A percentile compares a stretch with the other conserved stretches of the same genome.
phyloP scores from a whole-genome alignment of 2,888 invertebrate genomes.

The Andrena minutula region DNA sequence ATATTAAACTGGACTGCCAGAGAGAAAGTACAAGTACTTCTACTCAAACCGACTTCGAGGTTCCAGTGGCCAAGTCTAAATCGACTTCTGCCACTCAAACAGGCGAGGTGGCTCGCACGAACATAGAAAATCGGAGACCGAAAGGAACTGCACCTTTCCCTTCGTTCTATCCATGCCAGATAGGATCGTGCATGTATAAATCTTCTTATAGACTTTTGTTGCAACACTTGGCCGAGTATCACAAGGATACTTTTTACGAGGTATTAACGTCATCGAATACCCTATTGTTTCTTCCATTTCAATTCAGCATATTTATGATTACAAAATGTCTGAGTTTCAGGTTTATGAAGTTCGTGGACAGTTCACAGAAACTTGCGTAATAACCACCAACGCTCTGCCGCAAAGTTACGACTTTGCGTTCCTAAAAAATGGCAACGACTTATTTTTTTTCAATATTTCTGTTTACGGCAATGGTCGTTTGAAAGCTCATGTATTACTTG shows the following conservation, averaged over 20 bases:
- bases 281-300: not conserved
- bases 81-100: constrained; percentile 20
- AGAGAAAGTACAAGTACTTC: not conserved
- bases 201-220: constrained; percentile 85
- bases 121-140: too few relatives aligned
- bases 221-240: constrained; percentile 79
- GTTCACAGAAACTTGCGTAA: not conserved
- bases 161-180: constrained; percentile 78
- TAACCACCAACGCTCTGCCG: constrained; percentile 43
- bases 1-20: not conserved
- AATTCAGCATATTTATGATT: not conserved
- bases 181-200: constrained; percentile 82
- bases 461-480: constrained; percentile 66
- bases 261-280: constrained; percentile 75
- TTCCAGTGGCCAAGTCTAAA: not conserved
- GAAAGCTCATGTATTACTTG: constrained; percentile 32
- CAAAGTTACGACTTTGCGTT: constrained; percentile 69
- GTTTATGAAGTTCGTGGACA: not conserved
- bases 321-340: not conserved
- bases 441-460: constrained; percentile 74
- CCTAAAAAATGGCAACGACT: constrained; percentile 71
- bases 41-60: not conserved
- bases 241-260: constrained; percentile 86
- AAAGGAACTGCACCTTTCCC: not conserved
- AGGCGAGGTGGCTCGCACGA: not conserved